Evolutionary conservation across 2,113 vertebrate species (phyloP).

Genomic region (Struthio camelus): DNA sequence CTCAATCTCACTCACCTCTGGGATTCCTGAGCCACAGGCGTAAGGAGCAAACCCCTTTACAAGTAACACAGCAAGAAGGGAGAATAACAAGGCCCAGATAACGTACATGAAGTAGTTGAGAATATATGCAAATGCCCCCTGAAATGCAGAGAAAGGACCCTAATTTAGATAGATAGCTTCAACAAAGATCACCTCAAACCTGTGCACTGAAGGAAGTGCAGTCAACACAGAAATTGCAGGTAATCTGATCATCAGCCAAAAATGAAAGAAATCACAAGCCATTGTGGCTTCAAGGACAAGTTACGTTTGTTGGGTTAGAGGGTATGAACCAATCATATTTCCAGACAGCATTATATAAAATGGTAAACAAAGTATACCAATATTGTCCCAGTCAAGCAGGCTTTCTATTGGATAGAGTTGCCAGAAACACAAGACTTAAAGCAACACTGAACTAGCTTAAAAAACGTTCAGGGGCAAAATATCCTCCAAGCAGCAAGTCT

Average conservation of each 20-base stretch:
- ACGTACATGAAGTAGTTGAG: constrained; percentile 93
- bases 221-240: background rate
- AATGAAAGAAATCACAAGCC: background rate
- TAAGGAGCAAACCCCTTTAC: constrained; percentile 94
- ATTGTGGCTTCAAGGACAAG: background rate
- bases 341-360: background rate
- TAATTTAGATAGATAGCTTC: background rate
- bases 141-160: constrained; percentile 1
- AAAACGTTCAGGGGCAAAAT: rapidly evolving
- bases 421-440: background rate
- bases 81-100: constrained; percentile 90
- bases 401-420: background rate
- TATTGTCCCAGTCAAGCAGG: background rate
- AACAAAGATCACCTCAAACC: background rate
- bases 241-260: background rate
- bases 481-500: background rate
- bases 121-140: constrained; percentile 88
- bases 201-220: background rate
- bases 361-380: background rate
- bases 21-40: constrained; percentile 96
- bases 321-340: background rate
- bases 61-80: constrained; percentile 89
- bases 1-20: constrained; percentile 82
- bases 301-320: rapidly evolving
- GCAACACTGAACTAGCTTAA: background rate